Evolutionary conservation across 2,113 vertebrate genomes (phyloP), one percentile per base, ranked within the genome.

Genomic region (Campylomormyrus numenius): DNA sequence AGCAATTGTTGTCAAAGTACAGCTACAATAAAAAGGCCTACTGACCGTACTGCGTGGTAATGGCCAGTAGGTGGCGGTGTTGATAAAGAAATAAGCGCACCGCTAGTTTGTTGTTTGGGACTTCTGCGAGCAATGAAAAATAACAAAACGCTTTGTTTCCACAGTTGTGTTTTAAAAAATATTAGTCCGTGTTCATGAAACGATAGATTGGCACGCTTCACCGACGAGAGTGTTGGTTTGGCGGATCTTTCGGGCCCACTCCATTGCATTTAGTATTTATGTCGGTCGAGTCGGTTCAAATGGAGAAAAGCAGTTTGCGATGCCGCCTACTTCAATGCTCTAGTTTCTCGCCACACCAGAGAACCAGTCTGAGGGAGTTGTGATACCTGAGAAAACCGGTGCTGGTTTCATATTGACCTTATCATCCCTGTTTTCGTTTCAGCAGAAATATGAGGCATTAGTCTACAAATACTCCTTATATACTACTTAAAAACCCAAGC

Each of bases 61-160:
- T 49, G 62, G 9, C 13, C 93, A 94, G 94, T 93, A 96, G 94
- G 93, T 93, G 95, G 94, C 88, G 87, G 83, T 94, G 91, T 94
- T 95, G 89, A 90, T 90, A 93, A 92, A 94, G 94, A 91, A 95
- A 95, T 93, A 85, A n/a, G 35, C 8, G 1, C n/a, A 7, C 31
- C 0, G 0, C 0, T 1, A 49, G 19, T 80, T 27, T 35, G 0
- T 31, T 85, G 83, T 85, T 48, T 46, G 83, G 45, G 80, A n/a
- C 21, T 85, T 48, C 3, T 3, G 45, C 42, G 39, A 85, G 45
- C 83, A 39, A 66, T 88, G 87, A 87, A 52, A 50, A 42, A 19
- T 19, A 42, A 15, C 45, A 48, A n/a, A 24, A 45, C 21, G n/a
- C 83, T 87, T 50, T 87, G n/a, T 87, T 87, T 10, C 85, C 39